Evolutionary conservation across 2,888 invertebrate genomes (phyloP), one percentile per base, ranked within the genome.

Genomic region (Drosophila siamana): DNA sequence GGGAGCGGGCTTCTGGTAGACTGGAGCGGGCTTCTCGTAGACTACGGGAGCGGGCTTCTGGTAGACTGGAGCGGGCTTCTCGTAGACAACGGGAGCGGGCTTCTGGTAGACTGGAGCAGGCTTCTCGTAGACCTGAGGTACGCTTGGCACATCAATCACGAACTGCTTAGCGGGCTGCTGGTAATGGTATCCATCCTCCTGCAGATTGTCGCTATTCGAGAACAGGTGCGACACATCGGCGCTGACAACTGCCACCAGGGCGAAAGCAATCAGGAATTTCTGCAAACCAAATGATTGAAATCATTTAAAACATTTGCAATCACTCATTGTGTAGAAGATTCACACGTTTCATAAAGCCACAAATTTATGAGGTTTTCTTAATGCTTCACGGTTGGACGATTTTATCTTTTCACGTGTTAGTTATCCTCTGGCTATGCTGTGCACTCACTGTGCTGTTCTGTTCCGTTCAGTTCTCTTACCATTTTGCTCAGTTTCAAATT

Each of bases 211-310:
- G 78, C 90, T 90, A 62, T 73, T 24, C 47, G 86, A 80, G 69
- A 91, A 91, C 64, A 91, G 78, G 68, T 91, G 91, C 22, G 91
- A 88, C 5, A 91, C 90, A 57, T 91, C 91, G 62, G 90, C 90
- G 40, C 84, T 83, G 72, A 80, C 90, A 46, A 75, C 88, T 51
- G 89, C 91, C 80, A 91, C 86, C 55, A 91, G 55, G 67, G 90
- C 88, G 69, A 91, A 61, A 16, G 72, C 89, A 59, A 91, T 76
- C 56, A 91, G 68, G 52, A 91, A 47, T 88, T 89, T 91, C 91
- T 91, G 80, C 19, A 78, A 86, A 13, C 28, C 33, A 57, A 62
- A 9, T 40, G 48, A 67, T 52, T 28, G 22, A 33, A 26, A 26
- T n/a, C n/a, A 33, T 16, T 13, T 33, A n/a, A 26, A n/a, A 9